Conservation (phyloP, 2,888 invertebrate species). For the Xylota sylvarum region DNA sequence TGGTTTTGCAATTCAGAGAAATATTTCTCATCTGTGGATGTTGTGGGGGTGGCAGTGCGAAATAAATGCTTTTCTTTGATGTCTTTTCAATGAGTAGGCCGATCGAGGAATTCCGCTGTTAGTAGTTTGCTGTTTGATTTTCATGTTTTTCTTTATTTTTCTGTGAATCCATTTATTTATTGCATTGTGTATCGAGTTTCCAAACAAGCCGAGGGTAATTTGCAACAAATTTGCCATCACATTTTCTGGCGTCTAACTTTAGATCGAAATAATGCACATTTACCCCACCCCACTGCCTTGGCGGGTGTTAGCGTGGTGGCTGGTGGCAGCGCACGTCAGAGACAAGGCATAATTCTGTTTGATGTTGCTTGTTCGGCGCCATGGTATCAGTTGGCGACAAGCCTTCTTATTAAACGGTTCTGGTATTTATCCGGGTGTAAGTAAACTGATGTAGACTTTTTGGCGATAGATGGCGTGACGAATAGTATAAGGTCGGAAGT, state of each 20-base stretch:
- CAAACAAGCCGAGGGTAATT: background rate
- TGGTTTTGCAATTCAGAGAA: background rate
- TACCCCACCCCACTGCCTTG: background rate
- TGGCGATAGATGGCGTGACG: background rate
- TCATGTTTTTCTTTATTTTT: background rate
- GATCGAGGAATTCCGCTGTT: background rate
- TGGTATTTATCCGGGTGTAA: background rate
- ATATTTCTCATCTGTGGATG: background rate
- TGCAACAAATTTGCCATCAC: constrained; percentile 1
- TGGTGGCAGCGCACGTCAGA: background rate
- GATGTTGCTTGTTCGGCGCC: background rate
- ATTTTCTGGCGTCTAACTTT: constrained; percentile 11
- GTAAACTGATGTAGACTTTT: background rate
- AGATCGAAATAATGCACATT: constrained; percentile 28
- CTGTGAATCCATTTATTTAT: background rate
- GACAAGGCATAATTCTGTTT: background rate
- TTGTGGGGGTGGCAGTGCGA: background rate
- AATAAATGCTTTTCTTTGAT: background rate
- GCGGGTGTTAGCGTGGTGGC: background rate
- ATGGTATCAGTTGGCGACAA: background rate
- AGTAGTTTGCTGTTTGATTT: background rate
- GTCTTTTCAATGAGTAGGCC: background rate
- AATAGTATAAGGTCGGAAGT: background rate
- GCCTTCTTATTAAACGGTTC: constrained; percentile 10
- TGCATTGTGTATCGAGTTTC: constrained; percentile 15